Conservation (phyloP, 1,140 invertebrate species). For the Chrysomallon squamiferum region DNA sequence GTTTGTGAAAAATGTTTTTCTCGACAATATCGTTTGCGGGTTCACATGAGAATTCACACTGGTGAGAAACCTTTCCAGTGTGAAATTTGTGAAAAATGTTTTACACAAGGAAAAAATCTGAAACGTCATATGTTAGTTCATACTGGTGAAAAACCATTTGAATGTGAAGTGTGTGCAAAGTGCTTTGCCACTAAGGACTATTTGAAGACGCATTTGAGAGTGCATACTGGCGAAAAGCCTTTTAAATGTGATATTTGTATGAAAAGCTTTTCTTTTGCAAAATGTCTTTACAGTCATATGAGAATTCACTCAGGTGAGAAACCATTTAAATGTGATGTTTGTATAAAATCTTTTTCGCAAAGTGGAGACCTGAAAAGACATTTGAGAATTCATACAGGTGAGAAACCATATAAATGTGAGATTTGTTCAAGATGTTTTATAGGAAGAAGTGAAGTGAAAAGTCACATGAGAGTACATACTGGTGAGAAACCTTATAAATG, state of each 20-base stretch:
- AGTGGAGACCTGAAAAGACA: conserved; percentile 86
- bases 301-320: conserved; percentile 83
- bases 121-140: conserved; percentile 8
- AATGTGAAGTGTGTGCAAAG: conserved; percentile 2
- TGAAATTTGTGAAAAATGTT: too few relatives aligned
- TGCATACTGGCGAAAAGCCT: neutral
- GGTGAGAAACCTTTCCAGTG: too few relatives aligned
- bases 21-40: too few relatives aligned
- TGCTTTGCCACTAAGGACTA: neutral
- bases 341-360: conserved; percentile 86
- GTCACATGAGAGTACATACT: conserved; percentile 6
- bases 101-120: too few relatives aligned
- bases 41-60: too few relatives aligned
- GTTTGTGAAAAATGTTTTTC: too few relatives aligned
- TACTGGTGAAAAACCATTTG: neutral
- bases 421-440: conserved; percentile 9
- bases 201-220: conserved; percentile 1
- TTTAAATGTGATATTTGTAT: conserved; percentile 8
- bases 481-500: conserved; percentile 13
- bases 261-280: neutral
- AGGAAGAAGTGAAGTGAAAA: neutral
- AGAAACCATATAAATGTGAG: conserved; percentile 9
- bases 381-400: conserved; percentile 13
- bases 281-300: conserved; percentile 5
- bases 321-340: conserved; percentile 88